These are phyloP conservation scores for Ricordea florida DNA, from an alignment of 92 coral and sea anemone species.

Conservation along the genomic window DNA sequence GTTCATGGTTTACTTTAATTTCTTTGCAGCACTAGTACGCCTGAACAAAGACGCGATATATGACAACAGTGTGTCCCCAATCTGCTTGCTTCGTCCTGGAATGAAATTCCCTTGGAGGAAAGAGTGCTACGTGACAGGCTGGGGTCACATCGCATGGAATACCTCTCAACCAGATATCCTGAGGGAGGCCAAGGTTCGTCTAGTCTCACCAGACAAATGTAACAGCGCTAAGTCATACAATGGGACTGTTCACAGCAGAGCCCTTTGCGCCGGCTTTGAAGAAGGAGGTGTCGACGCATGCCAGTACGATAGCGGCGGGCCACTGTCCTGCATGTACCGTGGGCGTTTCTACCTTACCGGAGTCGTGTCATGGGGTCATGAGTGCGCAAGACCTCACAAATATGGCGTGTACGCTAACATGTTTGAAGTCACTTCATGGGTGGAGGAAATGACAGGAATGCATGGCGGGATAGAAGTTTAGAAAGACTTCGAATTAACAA, in stretches of 20 bases:
- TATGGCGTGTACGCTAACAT: constrained; percentile 96
- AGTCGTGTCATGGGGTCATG: constrained; percentile 93
- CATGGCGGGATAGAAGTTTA: neutral
- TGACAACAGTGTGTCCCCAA: constrained; percentile 59
- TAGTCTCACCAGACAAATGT: constrained; percentile 79
- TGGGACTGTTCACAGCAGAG: constrained; percentile 85
- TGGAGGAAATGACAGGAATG: constrained; percentile 18
- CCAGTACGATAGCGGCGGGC: constrained; percentile 97
- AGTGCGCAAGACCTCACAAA: constrained; percentile 88
- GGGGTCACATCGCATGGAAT: constrained; percentile 79
- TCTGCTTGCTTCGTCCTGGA: constrained; percentile 67
- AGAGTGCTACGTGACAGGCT: constrained; percentile 77
- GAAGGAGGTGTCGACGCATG: constrained; percentile 93
- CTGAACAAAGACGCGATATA: constrained; percentile 44
- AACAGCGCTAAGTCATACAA: constrained; percentile 76
- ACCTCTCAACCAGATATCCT: constrained; percentile 74
- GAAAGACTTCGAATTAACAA: neutral
- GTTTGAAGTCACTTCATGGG: constrained; percentile 87
- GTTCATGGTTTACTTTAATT: neutral
- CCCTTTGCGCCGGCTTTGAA: constrained; percentile 92
- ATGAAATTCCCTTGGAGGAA: constrained; percentile 72
- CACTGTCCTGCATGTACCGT: constrained; percentile 67
- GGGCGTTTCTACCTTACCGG: constrained; percentile 87
- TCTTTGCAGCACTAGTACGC: constrained; percentile 68
- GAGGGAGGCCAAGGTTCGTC: constrained; percentile 78